phyloP scores from a whole-genome alignment of 2,113 vertebrate genomes.

The Bucco capensis region DNA sequence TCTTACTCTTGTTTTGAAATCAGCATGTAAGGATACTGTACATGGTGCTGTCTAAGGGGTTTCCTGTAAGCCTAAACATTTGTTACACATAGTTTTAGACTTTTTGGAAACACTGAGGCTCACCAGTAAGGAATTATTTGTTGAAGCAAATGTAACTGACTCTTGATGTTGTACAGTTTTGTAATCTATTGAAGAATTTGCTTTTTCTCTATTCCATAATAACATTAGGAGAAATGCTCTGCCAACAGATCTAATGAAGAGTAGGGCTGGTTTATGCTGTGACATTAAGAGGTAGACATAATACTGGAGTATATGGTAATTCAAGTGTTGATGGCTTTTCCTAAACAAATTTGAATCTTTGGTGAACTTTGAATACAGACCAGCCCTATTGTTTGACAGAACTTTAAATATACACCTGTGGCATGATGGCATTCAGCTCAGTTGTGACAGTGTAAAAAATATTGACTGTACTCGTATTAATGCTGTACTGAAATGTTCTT shows the following conservation, averaged over 20 bases:
- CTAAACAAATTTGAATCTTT: not conserved
- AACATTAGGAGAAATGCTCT: not conserved
- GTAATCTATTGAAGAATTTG: not conserved
- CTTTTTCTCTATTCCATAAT: not conserved
- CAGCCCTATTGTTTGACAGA: not conserved
- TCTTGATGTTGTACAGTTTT: not conserved
- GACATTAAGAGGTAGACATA: not conserved
- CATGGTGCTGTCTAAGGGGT: not conserved
- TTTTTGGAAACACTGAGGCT: not conserved
- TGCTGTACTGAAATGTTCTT: constrained; percentile 46
- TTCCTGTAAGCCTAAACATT: not conserved
- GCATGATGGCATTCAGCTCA: not conserved
- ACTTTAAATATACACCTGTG: not conserved
- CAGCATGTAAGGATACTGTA: not conserved
- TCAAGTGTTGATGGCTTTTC: not conserved
- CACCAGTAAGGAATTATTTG: not conserved
- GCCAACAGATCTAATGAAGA: not conserved
- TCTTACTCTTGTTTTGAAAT: not conserved
- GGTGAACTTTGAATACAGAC: not conserved
- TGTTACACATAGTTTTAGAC: not conserved
- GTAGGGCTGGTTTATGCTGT: not conserved
- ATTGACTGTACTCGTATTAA: constrained; percentile 32
- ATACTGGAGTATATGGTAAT: not conserved
- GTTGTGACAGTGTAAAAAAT: not conserved
- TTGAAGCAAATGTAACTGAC: not conserved